These are phyloP conservation scores for Anarhynchus alexandrinus DNA, from an alignment of 2,113 vertebrate genomes.

Conservation along the genomic window DNA sequence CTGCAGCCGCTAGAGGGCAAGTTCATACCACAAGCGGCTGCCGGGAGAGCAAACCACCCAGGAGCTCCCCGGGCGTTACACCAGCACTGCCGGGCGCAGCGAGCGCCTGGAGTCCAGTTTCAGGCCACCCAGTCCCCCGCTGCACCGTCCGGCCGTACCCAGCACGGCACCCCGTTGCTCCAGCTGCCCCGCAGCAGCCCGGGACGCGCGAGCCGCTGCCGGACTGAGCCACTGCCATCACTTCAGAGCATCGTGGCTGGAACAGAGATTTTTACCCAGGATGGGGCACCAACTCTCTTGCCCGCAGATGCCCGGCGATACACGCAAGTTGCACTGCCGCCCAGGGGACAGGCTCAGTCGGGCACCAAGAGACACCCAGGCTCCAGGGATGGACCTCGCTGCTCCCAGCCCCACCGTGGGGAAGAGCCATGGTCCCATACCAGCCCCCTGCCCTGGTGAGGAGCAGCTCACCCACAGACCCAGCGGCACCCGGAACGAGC, in stretches of 20 bases:
- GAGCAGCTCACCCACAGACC: not conserved
- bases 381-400: not conserved
- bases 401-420: rapidly evolving
- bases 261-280: not conserved
- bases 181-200: not conserved
- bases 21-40: not conserved
- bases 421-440: not conserved
- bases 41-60: not conserved
- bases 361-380: not conserved
- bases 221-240: not conserved
- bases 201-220: not conserved
- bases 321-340: not conserved
- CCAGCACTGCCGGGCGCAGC: not conserved
- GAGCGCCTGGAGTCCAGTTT: not conserved
- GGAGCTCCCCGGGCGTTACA: not conserved
- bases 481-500: not conserved
- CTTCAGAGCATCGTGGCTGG: not conserved
- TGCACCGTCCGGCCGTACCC: not conserved
- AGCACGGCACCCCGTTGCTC: too few species aligned
- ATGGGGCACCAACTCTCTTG: not conserved
- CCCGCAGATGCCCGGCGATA: rapidly evolving
- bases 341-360: rapidly evolving
- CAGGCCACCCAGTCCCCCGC: rapidly evolving
- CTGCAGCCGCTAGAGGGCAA: conserved; percentile 5
- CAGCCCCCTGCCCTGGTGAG: not conserved